phyloP scores from a whole-genome alignment of 1,140 invertebrate genomes.

The Trichomalopsis sarcophagae region DNA sequence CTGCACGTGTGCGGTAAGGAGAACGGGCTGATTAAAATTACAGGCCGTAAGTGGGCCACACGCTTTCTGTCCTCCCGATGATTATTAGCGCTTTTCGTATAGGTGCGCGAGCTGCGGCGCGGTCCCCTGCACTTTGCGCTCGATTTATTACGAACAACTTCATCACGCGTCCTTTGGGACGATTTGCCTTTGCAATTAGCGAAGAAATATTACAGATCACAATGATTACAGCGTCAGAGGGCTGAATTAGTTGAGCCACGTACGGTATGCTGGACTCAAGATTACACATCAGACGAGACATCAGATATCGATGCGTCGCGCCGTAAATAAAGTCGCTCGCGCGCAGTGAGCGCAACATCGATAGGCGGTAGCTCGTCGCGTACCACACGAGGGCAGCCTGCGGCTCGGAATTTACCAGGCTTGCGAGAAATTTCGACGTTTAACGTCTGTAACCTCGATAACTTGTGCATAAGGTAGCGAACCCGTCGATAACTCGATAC shows the following conservation, averaged over 20 bases:
- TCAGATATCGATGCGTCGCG: not conserved
- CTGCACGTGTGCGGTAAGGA: not conserved
- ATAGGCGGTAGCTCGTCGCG: not conserved
- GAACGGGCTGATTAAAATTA: constrained; percentile 24
- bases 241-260: too few relatives aligned
- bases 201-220: too few relatives aligned
- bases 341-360: not conserved
- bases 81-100: not conserved
- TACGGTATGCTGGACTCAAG: too few relatives aligned
- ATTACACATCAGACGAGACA: too few relatives aligned
- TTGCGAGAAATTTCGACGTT: not conserved
- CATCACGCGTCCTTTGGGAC: too few relatives aligned
- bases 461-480: not conserved
- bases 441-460: not conserved
- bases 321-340: not conserved
- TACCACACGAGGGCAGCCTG: not conserved
- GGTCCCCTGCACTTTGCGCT: too few relatives aligned
- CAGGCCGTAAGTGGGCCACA: not conserved
- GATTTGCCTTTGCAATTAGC: too few relatives aligned
- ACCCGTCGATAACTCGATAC: not conserved
- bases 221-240: too few relatives aligned
- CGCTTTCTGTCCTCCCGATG: not conserved
- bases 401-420: not conserved
- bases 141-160: too few relatives aligned
- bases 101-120: too few relatives aligned